Base-by-base conservation (phyloP, 2,797 vertebrate species). In the Pipistrellus nathusii region DNA sequence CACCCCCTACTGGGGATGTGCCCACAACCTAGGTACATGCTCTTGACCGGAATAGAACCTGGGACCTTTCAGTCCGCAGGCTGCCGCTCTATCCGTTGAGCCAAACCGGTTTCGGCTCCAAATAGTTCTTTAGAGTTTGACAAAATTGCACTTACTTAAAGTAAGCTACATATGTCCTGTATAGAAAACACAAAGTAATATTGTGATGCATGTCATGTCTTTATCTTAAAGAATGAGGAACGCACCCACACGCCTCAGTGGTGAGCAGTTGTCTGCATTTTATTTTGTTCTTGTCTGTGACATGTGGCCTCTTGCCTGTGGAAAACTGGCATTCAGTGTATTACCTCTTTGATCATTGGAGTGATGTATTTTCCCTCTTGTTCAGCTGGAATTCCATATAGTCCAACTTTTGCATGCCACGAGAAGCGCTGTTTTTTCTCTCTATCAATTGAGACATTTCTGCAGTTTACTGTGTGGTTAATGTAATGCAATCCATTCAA, bases 401-500 rank as follows among this genome's bases (percentile, higher is more conserved):
- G 68, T 32, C 13, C 17, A 86, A 38, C 38, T 46, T 92, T 69
- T 80, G 55, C 92, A 76, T 85, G 75, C 41, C 46, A 41, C 3
- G 32, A 71, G 41, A 87, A 78, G 62, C 46, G 14, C 38, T 71
- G 14, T 87, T 90, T 89, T 90, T 94, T 78, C 38, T 69, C 15
- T 68, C 38, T 81, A 48, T 89, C 77, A 69, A 87, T 35, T 51
- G 68, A 87, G 66, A 46, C 57, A 53, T 57, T 81, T n/a, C 35
- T 86, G 68, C 18, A 77, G 73, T 92, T 93, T 83, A 55, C 46
- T 82, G 69, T 89, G 51, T 92, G 73, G 55, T 27, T 91, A 89
- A 38, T 82, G 17, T 94, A 91, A 91, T 69, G 80, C 17, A 86
- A 14, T 53, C 27, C 44, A 44, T 59, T 95, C 51, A 93, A 78